A percentile compares a stretch with the other conserved stretches of the same genome.
These are phyloP conservation scores for Neotoma lepida DNA, from an alignment of 2,113 vertebrate genomes.

Conservation along the genomic window DNA sequence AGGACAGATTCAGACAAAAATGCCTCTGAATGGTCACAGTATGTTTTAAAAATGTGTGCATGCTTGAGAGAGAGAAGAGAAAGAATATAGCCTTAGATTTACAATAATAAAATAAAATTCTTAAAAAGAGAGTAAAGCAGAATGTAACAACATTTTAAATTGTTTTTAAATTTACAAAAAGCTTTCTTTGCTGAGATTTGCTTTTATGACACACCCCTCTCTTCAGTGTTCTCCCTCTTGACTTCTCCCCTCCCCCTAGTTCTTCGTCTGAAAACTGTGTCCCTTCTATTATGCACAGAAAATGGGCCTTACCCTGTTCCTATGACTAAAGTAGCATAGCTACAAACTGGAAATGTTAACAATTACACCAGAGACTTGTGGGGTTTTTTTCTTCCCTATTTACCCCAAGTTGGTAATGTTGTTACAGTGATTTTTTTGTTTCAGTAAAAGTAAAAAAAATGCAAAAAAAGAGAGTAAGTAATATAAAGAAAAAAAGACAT, in stretches of 20 bases:
- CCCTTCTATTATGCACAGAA: background rate
- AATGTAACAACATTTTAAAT: background rate
- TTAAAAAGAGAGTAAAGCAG: background rate
- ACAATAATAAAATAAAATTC: too few species aligned
- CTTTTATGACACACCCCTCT: background rate
- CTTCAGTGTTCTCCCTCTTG: background rate
- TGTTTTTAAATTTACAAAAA: too few species aligned
- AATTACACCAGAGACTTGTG: background rate
- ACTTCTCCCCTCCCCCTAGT: too few species aligned
- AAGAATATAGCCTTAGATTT: too few species aligned
- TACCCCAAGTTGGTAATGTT: background rate
- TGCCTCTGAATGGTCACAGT: too few species aligned
- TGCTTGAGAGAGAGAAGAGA: too few species aligned
- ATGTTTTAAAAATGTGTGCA: too few species aligned
- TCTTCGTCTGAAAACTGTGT: background rate
- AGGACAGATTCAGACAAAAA: too few species aligned
- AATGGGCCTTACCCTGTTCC: background rate
- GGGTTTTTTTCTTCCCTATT: background rate
- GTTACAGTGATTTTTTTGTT: background rate
- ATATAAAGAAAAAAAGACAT: too few species aligned
- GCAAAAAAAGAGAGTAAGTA: too few species aligned
- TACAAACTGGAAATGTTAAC: constrained; percentile 2
- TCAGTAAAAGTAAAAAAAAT: background rate
- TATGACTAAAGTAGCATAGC: background rate
- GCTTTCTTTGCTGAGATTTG: background rate